phyloP scores from a whole-genome alignment of 2,888 invertebrate species.

The Cancer borealis region DNA sequence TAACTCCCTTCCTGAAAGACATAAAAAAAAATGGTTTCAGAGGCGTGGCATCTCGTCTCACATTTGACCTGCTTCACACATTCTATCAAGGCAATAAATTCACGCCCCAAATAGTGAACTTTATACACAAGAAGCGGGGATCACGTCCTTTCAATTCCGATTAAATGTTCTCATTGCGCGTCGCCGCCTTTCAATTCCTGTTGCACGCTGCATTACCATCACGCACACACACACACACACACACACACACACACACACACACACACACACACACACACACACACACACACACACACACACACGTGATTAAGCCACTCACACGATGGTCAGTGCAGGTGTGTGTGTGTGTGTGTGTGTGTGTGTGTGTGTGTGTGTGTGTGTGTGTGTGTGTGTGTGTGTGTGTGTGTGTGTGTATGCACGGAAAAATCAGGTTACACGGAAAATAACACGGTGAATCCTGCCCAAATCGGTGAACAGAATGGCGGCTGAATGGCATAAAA shows the following conservation, averaged over 20 bases:
- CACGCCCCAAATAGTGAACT: background rate
- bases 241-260: background rate
- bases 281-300: background rate
- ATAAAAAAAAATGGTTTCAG: background rate
- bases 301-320: background rate
- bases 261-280: background rate
- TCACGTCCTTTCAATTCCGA: background rate
- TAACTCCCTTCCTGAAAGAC: background rate
- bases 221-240: background rate
- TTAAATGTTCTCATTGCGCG: background rate
- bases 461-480: background rate
- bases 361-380: constrained; percentile 41
- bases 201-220: background rate
- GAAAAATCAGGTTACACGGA: background rate
- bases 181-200: background rate
- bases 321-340: background rate
- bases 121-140: background rate
- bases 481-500: background rate
- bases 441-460: background rate
- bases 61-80: background rate
- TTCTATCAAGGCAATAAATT: background rate
- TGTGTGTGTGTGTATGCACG: background rate
- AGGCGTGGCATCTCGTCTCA: background rate
- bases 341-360: constrained; percentile 33
- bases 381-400: constrained; percentile 30